Percentiles rank a stretch among this genome's conserved stretches.
Evolutionary conservation across 2,797 vertebrate species (phyloP).

Genomic region (Hyperoplus immaculatus): DNA sequence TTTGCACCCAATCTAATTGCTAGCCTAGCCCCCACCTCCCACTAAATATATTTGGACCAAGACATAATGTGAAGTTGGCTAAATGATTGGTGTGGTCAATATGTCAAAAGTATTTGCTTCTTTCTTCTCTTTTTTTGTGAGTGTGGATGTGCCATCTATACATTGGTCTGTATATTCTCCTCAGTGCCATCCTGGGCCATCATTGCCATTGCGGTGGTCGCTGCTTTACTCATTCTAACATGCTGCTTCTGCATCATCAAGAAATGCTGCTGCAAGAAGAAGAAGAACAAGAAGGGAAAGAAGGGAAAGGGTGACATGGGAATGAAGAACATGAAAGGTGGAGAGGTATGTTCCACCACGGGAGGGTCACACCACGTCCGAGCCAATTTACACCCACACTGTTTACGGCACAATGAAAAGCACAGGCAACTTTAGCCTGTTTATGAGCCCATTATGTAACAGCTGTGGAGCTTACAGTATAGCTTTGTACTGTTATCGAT

Average conservation of each 20-base stretch:
- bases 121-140: slow-evolving; percentile 27
- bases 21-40: slow-evolving; percentile 70
- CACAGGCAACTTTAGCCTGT: slow-evolving; percentile 13
- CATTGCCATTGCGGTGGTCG: slow-evolving; percentile 94
- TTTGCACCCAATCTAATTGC: slow-evolving; percentile 77
- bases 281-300: slow-evolving; percentile 98
- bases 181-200: slow-evolving; percentile 96
- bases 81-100: slow-evolving; percentile 65
- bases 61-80: slow-evolving; percentile 59
- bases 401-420: background rate
- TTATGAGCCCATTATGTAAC: slow-evolving; percentile 52
- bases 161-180: slow-evolving; percentile 43
- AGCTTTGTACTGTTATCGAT: slow-evolving; percentile 16
- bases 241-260: slow-evolving; percentile 99
- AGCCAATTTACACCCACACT: slow-evolving; percentile 21
- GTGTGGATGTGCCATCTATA: slow-evolving; percentile 38
- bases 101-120: slow-evolving; percentile 69
- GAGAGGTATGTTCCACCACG: slow-evolving; percentile 82
- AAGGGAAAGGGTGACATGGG: slow-evolving; percentile 93
- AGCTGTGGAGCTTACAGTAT: slow-evolving; percentile 19
- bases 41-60: slow-evolving; percentile 72
- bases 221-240: slow-evolving; percentile 92
- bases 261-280: slow-evolving; percentile 99
- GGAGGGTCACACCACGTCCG: slow-evolving; percentile 27
- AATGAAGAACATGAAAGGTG: slow-evolving; percentile 89